Evolutionary conservation across 2,888 invertebrate species (phyloP).

Genomic region (Agriopis aurantiaria): DNA sequence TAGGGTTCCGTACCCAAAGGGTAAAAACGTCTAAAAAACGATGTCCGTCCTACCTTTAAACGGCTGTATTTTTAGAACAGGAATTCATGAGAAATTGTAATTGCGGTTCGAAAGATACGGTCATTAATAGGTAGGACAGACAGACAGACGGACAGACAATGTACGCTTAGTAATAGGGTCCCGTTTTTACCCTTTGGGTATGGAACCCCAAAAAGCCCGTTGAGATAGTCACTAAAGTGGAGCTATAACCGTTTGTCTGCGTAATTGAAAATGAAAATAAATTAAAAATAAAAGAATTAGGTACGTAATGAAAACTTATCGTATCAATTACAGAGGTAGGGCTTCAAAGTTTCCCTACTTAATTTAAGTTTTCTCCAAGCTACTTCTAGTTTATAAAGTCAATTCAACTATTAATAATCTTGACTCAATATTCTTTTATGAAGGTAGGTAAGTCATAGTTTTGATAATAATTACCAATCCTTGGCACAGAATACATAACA

Average conservation of each 20-base stretch:
- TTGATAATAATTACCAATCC: not conserved
- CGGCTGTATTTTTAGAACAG: too few relatives aligned
- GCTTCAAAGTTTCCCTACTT: conserved; percentile 12
- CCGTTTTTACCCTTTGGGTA: too few relatives aligned
- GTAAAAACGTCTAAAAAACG: too few relatives aligned
- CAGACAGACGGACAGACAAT: too few relatives aligned
- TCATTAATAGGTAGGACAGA: too few relatives aligned
- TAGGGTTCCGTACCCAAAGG: too few relatives aligned
- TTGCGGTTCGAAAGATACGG: too few relatives aligned
- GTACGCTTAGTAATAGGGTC: too few relatives aligned
- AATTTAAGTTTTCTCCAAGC: conserved; percentile 17
- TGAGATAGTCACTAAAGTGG: not conserved
- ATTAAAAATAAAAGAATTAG: conserved; percentile 5
- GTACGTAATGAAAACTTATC: conserved; percentile 19
- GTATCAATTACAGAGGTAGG: conserved; percentile 19
- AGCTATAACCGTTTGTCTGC: not conserved
- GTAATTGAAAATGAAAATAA: conserved; percentile 8
- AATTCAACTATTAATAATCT: conserved; percentile 27
- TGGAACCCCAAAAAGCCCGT: too few relatives aligned
- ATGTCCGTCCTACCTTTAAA: too few relatives aligned
- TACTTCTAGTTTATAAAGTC: conserved; percentile 13
- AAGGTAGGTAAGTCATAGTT: not conserved
- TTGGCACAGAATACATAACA: too few relatives aligned
- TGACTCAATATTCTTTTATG: not conserved
- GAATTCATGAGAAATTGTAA: too few relatives aligned